Base-by-base conservation (phyloP, 2,888 invertebrate species). In the Caenorhabditis sp. region DNA sequence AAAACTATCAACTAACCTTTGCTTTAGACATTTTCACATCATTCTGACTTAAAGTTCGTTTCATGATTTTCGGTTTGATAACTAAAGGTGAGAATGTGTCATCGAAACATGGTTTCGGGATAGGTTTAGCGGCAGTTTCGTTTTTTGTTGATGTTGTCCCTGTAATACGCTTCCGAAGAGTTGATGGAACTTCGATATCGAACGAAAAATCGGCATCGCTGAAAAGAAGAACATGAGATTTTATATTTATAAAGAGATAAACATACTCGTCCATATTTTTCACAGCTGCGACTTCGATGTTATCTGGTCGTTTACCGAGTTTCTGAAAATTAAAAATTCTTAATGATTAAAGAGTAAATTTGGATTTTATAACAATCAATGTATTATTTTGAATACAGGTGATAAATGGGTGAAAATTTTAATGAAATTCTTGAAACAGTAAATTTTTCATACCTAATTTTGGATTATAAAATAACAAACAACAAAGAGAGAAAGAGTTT, bases 101-200 rank as follows among this genome's bases (percentile, higher is more conserved):
- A 12, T 53, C 53, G 14, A 67, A 74, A 14, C 58, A 53, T 2
- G 74, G 66, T 20, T 69, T 67, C 43, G 58, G n/a, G 0, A 66
- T 31, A 1, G 53, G 23, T 54, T 69, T 74, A 8, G 49, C n/a
- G n/a, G n/a, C n/a, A n/a, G n/a, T n/a, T n/a, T n/a, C 59, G 1
- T 49, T 38, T 31, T 57, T 53, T n/a, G 21, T 20, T 27, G 53
- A 54, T 12, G 21, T 12, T 8, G 52, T 7, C 1, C 25, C 14
- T 43, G 56, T 58, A 3, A 67, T 49, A 14, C 71, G n/a, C 25
- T 62, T 56, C 8, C 61, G 36, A 7, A 72, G 58, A 1, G 64
- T 26, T 49, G 43, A n/a, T 4, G 73, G 73, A 21, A 73, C 60
- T 5, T 12, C n/a, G n/a, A 73, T 69, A 53, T 73, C 73, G n/a